Evolutionary conservation across 1,140 invertebrate species (phyloP).

Genomic region (Arctopsyche grandis): DNA sequence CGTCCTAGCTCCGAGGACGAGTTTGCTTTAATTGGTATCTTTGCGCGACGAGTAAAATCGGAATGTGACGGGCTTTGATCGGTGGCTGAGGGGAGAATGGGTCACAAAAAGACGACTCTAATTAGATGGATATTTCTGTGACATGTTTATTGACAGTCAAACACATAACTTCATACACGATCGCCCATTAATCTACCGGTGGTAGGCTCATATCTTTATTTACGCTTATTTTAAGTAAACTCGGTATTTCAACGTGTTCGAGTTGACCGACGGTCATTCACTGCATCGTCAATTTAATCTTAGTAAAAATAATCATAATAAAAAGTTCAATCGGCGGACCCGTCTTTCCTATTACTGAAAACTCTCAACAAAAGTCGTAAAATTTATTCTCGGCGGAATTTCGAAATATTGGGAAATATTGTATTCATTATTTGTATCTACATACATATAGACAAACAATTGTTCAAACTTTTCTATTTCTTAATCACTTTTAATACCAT

Average conservation of each 20-base stretch:
- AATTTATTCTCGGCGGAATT: no score
- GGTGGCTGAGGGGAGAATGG: not conserved
- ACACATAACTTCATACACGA: conserved; percentile 51
- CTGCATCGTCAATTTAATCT: no score
- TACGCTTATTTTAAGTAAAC: conserved; percentile 18
- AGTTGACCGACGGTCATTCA: not conserved
- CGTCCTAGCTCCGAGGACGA: conserved; percentile 28
- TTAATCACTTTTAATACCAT: no score
- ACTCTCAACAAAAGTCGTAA: no score
- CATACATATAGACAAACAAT: no score
- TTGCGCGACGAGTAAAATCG: conserved; percentile 27
- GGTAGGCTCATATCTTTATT: conserved; percentile 49
- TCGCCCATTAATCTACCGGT: conserved; percentile 48
- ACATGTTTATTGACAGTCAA: conserved; percentile 54
- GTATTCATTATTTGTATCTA: no score
- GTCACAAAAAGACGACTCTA: conserved; percentile 39
- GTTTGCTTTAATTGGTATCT: conserved; percentile 49
- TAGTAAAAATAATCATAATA: no score
- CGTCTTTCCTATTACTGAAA: no score
- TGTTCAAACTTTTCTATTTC: no score
- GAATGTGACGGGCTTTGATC: conserved; percentile 33
- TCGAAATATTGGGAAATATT: no score
- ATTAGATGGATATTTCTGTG: conserved; percentile 54
- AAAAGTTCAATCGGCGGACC: no score
- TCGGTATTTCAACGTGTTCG: not conserved